Base-by-base conservation (phyloP, 1,140 invertebrate genomes). In the Dendrolimus kikuchii region DNA sequence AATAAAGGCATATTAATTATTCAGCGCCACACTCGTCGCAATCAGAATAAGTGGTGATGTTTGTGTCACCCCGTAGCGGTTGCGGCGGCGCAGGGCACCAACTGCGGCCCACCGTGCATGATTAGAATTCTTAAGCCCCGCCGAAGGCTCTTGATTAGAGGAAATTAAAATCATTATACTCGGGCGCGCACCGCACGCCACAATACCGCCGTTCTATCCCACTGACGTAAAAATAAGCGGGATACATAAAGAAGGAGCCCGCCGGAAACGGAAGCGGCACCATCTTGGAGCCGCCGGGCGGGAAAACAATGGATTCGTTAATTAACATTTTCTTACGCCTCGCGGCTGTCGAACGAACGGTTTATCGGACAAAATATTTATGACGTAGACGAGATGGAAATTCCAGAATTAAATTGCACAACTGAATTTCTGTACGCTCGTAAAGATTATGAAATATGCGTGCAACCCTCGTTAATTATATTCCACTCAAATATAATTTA, bases 291-390 rank as follows among this genome's bases (percentile, higher is more conserved):
- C 79, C 79, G 81, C 73, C 77, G 77, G 79, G 77, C 78, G 77
- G 74, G 75, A 72, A 86, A 88, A 88, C 86, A 88, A 88, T 88
- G 82, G 85, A 80, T 87, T 83, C 82, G 86, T 87, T 88, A 88
- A 88, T 88, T 88, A 88, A 88, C 86, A 88, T 88, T 88, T 86
- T 88, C 86, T 88, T 88, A 87, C 86, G 86, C 86, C 85, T 86
- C 81, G 79, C 76, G 83, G 83, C 83, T 83, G 85, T 86, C 86
- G 83, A 83, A 81, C 76, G 72, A 74, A 86, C 80, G 81, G 78
- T 81, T 85, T 87, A 88, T 87, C 86, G 86, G 84, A 81, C 84
- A 82, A 84, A 86, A 84, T 86, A 86, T 86, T 84, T 86, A 84
- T 79, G 81, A 78, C 73, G 74, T 60, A 72, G 69, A 72, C 71